Conservation (phyloP, 30 jellyfish, hydroid and myxozoan genomes). For the Catostylus mosaicus region DNA sequence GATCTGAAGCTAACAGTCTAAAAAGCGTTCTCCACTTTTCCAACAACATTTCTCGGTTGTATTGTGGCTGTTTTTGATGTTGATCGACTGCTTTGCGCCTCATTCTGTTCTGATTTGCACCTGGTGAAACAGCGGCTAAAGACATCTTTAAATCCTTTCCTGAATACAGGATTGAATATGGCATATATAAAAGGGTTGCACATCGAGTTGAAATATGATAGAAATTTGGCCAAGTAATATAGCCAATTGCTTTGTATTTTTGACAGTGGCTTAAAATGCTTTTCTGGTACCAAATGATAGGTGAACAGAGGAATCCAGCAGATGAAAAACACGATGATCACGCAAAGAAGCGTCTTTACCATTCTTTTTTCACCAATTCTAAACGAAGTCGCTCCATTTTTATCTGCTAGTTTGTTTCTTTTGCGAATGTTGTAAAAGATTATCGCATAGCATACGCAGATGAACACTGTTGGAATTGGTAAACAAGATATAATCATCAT, state of each 20-base stretch:
- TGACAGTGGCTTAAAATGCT: background rate
- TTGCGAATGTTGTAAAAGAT: background rate
- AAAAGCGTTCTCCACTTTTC: too few relatives aligned
- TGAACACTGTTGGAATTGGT: background rate
- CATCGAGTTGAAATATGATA: conserved; percentile 10
- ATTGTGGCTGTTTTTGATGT: too few relatives aligned
- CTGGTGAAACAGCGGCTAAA: background rate
- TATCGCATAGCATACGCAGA: background rate
- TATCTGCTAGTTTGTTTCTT: background rate
- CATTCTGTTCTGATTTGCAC: too few relatives aligned
- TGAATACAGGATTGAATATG: conserved; percentile 1
- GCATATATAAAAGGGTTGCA: conserved; percentile 14
- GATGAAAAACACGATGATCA: background rate
- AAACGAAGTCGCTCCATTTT: background rate
- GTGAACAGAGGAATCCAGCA: conserved; percentile 1
- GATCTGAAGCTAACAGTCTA: too few relatives aligned
- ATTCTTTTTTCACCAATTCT: background rate
- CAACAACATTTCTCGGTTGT: too few relatives aligned
- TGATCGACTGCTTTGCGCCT: too few relatives aligned
- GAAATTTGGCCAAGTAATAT: background rate
- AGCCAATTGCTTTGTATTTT: background rate
- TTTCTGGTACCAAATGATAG: background rate
- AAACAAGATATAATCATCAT: background rate
- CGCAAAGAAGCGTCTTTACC: background rate
- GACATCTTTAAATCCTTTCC: conserved; percentile 4